phyloP scores from a whole-genome alignment of 1,140 invertebrate genomes.

The Octopus bimaculoides region DNA sequence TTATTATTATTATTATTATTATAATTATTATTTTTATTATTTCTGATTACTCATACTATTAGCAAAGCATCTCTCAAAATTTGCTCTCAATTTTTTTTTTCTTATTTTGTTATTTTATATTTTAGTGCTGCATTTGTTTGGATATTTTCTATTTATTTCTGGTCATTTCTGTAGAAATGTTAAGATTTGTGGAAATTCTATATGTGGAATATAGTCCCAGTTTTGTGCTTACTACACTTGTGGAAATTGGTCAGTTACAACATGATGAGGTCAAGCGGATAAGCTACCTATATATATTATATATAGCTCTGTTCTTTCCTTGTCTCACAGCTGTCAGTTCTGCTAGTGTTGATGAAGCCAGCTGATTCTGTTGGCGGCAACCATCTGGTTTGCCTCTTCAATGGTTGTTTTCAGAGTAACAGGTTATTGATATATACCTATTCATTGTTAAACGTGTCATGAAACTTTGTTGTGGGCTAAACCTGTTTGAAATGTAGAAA shows the following conservation, averaged over 20 bases:
- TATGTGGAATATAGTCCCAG: not conserved
- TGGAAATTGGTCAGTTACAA: not conserved
- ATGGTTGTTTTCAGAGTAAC: not conserved
- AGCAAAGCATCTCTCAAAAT: too few species aligned
- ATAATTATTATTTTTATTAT: too few species aligned
- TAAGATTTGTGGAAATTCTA: conserved; percentile 3
- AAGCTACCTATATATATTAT: too few species aligned
- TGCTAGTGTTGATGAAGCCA: not conserved
- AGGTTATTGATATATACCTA: not conserved
- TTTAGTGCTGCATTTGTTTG: too few species aligned
- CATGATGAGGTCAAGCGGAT: too few species aligned
- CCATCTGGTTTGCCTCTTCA: not conserved
- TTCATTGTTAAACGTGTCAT: conserved; percentile 9
- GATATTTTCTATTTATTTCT: too few species aligned
- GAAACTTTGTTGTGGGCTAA: conserved; percentile 6
- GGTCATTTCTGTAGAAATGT: not conserved
- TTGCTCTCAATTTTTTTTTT: too few species aligned
- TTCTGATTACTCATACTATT: too few species aligned
- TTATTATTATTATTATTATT: too few species aligned
- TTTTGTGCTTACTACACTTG: conserved; percentile 1
- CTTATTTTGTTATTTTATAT: too few species aligned
- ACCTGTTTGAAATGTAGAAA: not conserved
- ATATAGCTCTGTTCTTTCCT: not conserved
- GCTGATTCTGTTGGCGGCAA: not conserved
- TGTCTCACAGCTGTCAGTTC: not conserved